Evolutionary conservation across 2,888 invertebrate genomes (phyloP), one percentile per base, ranked within the genome.

Genomic region (Dicranocentrus wangi): DNA sequence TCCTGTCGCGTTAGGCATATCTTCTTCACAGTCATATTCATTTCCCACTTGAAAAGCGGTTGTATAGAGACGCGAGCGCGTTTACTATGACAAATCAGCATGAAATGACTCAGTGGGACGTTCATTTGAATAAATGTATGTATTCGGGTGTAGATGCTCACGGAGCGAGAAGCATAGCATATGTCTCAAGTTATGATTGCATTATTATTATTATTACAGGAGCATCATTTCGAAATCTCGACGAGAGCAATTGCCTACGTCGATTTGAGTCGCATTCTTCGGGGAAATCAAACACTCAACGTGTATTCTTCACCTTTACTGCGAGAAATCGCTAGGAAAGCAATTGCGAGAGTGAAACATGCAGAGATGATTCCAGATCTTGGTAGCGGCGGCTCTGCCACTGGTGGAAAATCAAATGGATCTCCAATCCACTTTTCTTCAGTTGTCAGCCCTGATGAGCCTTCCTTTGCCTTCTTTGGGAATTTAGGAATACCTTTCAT

Each of bases 401-500:
- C 51, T 61, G 39, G 42, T 8, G 43, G 21, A 61, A 58, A 65
- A 28, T 72, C 58, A 71, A 60, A 71, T 77, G 69, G 73, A 70
- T 73, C 66, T 71, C 79, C 81, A 68, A 78, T 86, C 61, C 81
- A 83, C 65, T 86, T 82, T 70, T 85, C 84, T 8, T 86, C 86
- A 27, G 73, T 82, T 66, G 83, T 85, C 61, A 82, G 72, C 39
- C 75, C 81, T 60, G 83, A 85, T 65, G 82, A 85, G 69, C 84
- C 85, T 70, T 84, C 85, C 53, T 86, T 85, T 82, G 85, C 85
- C 81, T 85, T 86, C 70, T 80, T 86, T 17, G 85, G 85, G 75
- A 85, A 85, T 72, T 55, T 86, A 21, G 86, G 86, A 55, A 82
- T 86, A 55, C 86, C 86, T n/a, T 85, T 85, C 61, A 79, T 86